A percentile compares a stretch with the other conserved stretches of the same genome.
These are phyloP conservation scores for Okapia johnstoni DNA, from an alignment of 2,113 vertebrate species.

Conservation along the genomic window DNA sequence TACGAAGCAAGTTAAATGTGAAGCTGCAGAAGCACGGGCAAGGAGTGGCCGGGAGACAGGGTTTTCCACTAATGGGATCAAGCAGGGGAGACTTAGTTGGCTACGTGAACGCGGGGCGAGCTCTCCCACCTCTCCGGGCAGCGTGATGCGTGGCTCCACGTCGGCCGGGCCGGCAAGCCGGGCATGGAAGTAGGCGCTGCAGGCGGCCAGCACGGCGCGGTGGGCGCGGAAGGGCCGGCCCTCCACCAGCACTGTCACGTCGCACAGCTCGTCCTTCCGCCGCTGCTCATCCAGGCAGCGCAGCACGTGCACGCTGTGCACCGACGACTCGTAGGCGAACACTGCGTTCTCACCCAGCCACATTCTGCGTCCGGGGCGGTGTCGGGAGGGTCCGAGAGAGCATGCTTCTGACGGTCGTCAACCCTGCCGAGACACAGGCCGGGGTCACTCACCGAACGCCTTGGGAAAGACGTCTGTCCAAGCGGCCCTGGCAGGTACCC, in stretches of 20 bases:
- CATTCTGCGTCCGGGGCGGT: slow-evolving; percentile 78
- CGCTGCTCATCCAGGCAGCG: slow-evolving; percentile 84
- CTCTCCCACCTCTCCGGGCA: slow-evolving; percentile 90
- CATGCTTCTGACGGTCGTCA: slow-evolving; percentile 79
- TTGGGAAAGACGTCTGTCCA: neutral
- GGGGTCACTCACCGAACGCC: neutral
- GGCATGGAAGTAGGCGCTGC: slow-evolving; percentile 91
- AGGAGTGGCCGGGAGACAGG: neutral
- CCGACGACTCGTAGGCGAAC: slow-evolving; percentile 85
- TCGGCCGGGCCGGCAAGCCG: slow-evolving; percentile 80
- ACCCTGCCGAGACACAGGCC: slow-evolving; percentile 61
- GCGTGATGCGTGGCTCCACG: slow-evolving; percentile 84
- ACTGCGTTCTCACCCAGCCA: slow-evolving; percentile 81
- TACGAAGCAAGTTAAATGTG: neutral
- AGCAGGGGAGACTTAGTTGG: neutral
- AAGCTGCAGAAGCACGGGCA: neutral
- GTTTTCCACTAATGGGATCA: neutral
- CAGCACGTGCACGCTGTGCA: slow-evolving; percentile 82
- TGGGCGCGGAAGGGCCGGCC: slow-evolving; percentile 90
- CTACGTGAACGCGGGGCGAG: neutral
- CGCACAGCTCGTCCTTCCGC: slow-evolving; percentile 82
- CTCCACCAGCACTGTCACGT: slow-evolving; percentile 89
- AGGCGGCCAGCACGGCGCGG: slow-evolving; percentile 91
- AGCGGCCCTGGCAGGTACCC: fast-evolving
- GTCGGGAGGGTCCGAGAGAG: slow-evolving; percentile 65